These are phyloP conservation scores for Plusia festucae DNA, from an alignment of 2,888 invertebrate species.

Conservation along the genomic window DNA sequence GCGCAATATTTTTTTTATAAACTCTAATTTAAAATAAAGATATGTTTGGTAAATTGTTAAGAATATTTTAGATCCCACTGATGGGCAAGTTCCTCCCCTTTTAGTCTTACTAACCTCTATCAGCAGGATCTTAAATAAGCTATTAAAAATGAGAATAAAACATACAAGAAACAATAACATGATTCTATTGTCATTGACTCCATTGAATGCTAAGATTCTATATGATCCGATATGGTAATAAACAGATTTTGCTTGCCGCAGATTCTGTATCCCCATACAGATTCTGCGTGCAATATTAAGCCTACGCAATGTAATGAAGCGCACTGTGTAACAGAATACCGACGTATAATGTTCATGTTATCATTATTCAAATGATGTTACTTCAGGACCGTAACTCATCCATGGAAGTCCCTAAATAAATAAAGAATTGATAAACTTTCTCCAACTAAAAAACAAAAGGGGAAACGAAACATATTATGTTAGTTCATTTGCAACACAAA, in stretches of 20 bases:
- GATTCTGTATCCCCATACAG: too few relatives aligned
- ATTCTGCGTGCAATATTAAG: not conserved
- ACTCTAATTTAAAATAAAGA: too few relatives aligned
- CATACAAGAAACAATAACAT: too few relatives aligned
- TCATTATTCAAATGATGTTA: slow-evolving; percentile 1
- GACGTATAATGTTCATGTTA: not conserved
- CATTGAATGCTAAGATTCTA: not conserved
- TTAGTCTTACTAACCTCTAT: too few relatives aligned
- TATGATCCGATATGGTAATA: not conserved
- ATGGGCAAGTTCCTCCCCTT: too few relatives aligned
- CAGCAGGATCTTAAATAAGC: too few relatives aligned
- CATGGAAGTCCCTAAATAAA: not conserved
- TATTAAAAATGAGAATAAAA: too few relatives aligned
- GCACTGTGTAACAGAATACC: not conserved
- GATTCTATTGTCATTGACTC: not conserved
- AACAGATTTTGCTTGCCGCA: too few relatives aligned
- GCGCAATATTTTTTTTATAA: too few relatives aligned
- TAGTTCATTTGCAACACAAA: not conserved
- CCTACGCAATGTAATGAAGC: not conserved
- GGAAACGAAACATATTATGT: slow-evolving; percentile 2
- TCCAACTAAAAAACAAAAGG: slow-evolving; percentile 4
- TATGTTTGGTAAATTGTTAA: too few relatives aligned
- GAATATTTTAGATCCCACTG: too few relatives aligned
- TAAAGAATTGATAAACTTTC: not conserved
- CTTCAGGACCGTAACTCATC: not conserved